phyloP scores from a whole-genome alignment of 2,113 vertebrate genomes.

The Isurus oxyrinchus region DNA sequence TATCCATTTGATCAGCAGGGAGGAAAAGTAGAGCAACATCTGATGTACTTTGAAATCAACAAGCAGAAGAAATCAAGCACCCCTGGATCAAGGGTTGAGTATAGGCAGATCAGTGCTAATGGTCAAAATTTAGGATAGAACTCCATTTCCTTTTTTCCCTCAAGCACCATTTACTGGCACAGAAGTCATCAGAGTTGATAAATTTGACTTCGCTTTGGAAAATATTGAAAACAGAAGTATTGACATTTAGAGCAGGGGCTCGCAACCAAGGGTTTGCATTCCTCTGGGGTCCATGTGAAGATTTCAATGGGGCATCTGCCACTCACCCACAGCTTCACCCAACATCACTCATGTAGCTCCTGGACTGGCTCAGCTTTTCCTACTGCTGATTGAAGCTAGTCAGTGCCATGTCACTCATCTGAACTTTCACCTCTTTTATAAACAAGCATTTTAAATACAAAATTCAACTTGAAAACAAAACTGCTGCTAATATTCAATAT shows the following conservation, averaged over 20 bases:
- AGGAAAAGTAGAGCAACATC: background rate
- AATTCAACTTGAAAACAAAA: too few species aligned
- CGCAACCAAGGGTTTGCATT: too few species aligned
- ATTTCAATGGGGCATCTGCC: too few species aligned
- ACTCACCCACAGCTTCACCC: too few species aligned
- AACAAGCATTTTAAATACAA: too few species aligned
- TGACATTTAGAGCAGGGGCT: background rate
- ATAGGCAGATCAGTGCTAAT: background rate
- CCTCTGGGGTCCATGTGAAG: too few species aligned
- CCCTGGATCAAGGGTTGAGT: background rate
- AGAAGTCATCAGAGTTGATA: background rate
- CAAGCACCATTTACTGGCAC: background rate
- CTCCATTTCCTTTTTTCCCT: background rate
- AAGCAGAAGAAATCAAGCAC: background rate
- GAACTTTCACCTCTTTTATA: too few species aligned
- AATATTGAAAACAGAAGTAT: background rate
- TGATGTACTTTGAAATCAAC: background rate
- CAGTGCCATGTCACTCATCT: too few species aligned
- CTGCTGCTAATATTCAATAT: too few species aligned
- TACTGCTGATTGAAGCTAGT: too few species aligned
- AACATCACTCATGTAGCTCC: too few species aligned
- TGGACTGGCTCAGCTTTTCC: too few species aligned
- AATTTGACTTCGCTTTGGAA: background rate
- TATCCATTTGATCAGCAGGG: background rate
- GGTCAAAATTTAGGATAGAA: background rate